Base-by-base conservation (phyloP, 2,888 invertebrate species). In the Agrotis clavis region DNA sequence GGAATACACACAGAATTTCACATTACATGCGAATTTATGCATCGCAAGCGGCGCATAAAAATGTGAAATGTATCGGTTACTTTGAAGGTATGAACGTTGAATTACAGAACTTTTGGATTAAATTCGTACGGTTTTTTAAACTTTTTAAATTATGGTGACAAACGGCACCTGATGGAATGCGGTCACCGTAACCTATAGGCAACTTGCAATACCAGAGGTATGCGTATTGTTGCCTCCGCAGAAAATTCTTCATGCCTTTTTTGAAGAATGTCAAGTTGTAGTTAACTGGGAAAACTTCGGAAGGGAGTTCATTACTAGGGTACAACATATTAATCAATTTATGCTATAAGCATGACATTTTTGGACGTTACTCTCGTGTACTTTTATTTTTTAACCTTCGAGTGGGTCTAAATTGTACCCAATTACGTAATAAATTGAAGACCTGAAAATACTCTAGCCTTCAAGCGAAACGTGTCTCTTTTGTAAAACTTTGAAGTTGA, bases 21-120 rank as follows among this genome's bases (percentile, higher is more conserved):
- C 54, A 62, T 66, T 54, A 53, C 45, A 35, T 19, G 19, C 18
- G 16, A 64, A 79, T 79, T 74, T 64, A 74, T 65, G 41, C 41
- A 53, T 67, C 30, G 21, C 56, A 67, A 56, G 50, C 59, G 64
- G 50, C 30, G 51, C 25, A 67, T 62, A 62, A 65, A 75, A 45
- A 66, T 25, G 16, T 19, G 30, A 11, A 4, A 18, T 5, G 13
- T 30, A 74, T 61, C 35, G 21, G 25, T 50, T 60, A 25, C 35
- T 53, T 56, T 19, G 21, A 21, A 45, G 11, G 19, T 48, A 50
- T 48, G 53, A 48, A 30, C 16, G 5, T 50, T 45, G n/a, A 57
- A 57, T 50, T 45, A 67, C 9, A 50, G 6, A 19, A 21, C 6
- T 25, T 25, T 25, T 25, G 25, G 2, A 6, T 35, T 35, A 35